A percentile compares a stretch with the other conserved stretches of the same genome.
Evolutionary conservation across 2,888 invertebrate species (phyloP).

Genomic region (Spatulosminthurus flaviceps): DNA sequence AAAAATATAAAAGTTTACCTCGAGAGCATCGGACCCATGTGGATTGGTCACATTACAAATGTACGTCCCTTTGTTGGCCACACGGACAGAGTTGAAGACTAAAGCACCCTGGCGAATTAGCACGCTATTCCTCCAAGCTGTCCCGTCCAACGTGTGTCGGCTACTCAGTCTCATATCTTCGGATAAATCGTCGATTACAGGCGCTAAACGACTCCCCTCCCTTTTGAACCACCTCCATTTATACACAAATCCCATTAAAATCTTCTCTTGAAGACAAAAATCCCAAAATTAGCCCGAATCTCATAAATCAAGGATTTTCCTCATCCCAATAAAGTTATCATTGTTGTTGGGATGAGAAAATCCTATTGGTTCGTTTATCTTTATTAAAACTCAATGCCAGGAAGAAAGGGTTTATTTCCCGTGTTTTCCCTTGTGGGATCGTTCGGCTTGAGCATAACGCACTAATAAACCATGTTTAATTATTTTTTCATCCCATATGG

Average conservation of each 20-base stretch:
- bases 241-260: neutral
- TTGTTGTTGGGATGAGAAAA: neutral
- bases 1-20: conserved; percentile 65
- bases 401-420: neutral
- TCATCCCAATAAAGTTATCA: no score
- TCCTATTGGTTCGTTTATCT: neutral
- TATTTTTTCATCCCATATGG: neutral
- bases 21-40: conserved; percentile 77
- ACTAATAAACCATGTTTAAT: neutral
- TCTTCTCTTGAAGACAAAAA: neutral
- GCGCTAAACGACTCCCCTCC: conserved; percentile 55
- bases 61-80: conserved; percentile 69
- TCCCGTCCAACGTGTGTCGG: conserved; percentile 44
- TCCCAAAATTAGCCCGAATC: no score
- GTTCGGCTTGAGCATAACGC: neutral
- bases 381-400: neutral
- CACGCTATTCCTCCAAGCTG: conserved; percentile 44
- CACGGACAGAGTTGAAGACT: conserved; percentile 69
- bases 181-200: conserved; percentile 57
- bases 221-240: conserved; percentile 57
- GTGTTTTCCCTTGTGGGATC: no score
- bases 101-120: conserved; percentile 69
- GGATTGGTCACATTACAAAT: conserved; percentile 73
- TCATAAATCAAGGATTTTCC: no score
- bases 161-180: conserved; percentile 51